These are phyloP conservation scores for Acrobasis repandana DNA, from an alignment of 2,888 invertebrate genomes.

Conservation along the genomic window DNA sequence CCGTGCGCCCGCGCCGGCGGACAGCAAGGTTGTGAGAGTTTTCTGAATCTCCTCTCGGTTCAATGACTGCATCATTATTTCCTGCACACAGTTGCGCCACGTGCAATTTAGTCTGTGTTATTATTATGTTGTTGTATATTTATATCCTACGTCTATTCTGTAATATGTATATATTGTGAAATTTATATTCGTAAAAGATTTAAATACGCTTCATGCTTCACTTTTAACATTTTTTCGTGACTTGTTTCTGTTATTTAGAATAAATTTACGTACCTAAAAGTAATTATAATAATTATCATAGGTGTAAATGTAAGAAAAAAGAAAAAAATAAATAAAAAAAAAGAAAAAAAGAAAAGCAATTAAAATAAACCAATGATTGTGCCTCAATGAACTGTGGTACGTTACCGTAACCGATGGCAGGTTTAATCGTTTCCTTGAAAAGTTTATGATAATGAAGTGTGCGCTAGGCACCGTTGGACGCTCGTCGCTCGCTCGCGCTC, in stretches of 20 bases:
- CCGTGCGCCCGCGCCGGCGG: constrained; percentile 32
- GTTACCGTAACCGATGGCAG: constrained; percentile 81
- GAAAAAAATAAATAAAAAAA: constrained; percentile 51
- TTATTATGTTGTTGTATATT: constrained; percentile 82
- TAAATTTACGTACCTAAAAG: constrained; percentile 83
- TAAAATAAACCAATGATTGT: constrained; percentile 83
- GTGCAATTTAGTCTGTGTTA: constrained; percentile 83
- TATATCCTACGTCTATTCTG: constrained; percentile 77
- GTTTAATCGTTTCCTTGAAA: constrained; percentile 73
- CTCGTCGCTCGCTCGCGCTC: constrained; percentile 26
- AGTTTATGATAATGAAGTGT: constrained; percentile 67
- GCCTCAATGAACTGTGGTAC: constrained; percentile 83
- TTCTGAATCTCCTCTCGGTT: constrained; percentile 79
- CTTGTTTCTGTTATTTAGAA: constrained; percentile 82
- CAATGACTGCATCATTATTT: constrained; percentile 77
- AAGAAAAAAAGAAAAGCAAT: constrained; percentile 71
- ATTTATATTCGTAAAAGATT: constrained; percentile 78
- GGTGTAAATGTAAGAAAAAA: constrained; percentile 61
- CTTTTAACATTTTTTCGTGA: constrained; percentile 78
- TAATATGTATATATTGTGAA: constrained; percentile 81
- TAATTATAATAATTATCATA: constrained; percentile 81
- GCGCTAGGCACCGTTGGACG: constrained; percentile 59
- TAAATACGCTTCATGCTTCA: constrained; percentile 82
- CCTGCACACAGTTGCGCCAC: constrained; percentile 78
- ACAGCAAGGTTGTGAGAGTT: constrained; percentile 70